Evolutionary conservation across 2,797 vertebrate genomes (phyloP).

Genomic region (Rhinoraja longicauda): DNA sequence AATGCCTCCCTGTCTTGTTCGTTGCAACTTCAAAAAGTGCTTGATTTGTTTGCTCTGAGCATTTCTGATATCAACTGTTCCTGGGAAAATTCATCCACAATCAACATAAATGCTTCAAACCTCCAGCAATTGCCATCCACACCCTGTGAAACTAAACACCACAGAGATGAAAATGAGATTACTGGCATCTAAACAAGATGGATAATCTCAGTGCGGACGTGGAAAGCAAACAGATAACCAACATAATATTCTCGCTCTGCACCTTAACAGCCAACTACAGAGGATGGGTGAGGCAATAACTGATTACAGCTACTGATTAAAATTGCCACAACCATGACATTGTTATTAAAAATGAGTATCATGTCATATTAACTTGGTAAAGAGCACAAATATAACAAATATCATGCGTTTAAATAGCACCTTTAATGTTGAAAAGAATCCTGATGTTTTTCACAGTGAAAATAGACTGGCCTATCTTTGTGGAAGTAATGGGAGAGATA

Average conservation of each 20-base stretch:
- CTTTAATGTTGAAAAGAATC: background rate
- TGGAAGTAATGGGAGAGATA: background rate
- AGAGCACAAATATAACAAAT: background rate
- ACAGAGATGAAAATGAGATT: slow-evolving; percentile 27
- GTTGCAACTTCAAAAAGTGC: background rate
- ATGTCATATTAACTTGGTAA: background rate
- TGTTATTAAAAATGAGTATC: background rate
- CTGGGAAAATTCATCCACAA: slow-evolving; percentile 26
- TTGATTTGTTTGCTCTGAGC: slow-evolving; percentile 6
- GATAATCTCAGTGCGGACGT: background rate
- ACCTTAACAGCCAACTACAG: background rate
- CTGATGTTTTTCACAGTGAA: background rate
- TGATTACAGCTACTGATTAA: background rate
- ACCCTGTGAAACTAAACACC: slow-evolving; percentile 33
- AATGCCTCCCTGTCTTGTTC: background rate
- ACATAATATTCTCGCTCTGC: background rate
- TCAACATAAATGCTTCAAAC: slow-evolving; percentile 31
- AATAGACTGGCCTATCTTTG: background rate
- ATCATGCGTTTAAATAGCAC: background rate
- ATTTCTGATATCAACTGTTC: slow-evolving; percentile 7
- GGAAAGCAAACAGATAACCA: slow-evolving; percentile 12
- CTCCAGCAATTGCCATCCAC: background rate
- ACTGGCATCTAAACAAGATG: slow-evolving; percentile 6
- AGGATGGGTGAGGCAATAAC: background rate
- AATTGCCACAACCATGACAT: background rate